Conservation (phyloP, 2,888 invertebrate species). For the Byasa hedistus region DNA sequence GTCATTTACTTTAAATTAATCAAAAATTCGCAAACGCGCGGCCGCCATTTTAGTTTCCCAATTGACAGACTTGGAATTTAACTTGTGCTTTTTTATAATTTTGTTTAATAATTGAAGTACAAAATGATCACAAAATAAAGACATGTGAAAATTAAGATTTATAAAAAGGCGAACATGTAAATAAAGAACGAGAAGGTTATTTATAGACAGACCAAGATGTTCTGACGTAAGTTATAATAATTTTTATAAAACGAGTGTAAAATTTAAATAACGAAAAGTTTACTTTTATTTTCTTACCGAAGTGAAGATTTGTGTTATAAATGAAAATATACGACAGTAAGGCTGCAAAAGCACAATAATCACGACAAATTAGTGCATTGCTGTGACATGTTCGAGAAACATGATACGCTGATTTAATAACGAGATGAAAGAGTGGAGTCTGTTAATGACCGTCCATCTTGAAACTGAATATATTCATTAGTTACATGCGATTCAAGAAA, state of each 20-base stretch:
- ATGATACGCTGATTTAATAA: conserved; percentile 43
- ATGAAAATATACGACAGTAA: background rate
- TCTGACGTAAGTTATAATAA: background rate
- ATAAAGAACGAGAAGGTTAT: background rate
- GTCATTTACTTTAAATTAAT: background rate
- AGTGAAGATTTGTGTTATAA: background rate
- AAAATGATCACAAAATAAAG: background rate
- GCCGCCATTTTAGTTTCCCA: background rate
- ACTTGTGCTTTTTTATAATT: background rate
- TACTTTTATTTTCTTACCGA: background rate
- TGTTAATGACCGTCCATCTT: conserved; percentile 40
- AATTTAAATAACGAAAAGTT: background rate
- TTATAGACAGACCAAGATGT: background rate
- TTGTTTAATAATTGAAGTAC: background rate
- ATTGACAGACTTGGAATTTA: background rate
- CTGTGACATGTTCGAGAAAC: conserved; percentile 30
- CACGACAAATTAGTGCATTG: conserved; percentile 17
- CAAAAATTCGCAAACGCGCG: background rate
- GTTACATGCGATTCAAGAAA: conserved; percentile 47
- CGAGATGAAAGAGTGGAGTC: conserved; percentile 30
- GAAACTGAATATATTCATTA: conserved; percentile 59
- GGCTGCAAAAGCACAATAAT: background rate
- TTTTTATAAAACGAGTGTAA: background rate
- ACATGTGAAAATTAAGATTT: background rate
- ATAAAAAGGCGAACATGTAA: background rate